These are phyloP conservation scores for Drosophila hydei DNA, from an alignment of 1,140 invertebrate species.

Conservation along the genomic window DNA sequence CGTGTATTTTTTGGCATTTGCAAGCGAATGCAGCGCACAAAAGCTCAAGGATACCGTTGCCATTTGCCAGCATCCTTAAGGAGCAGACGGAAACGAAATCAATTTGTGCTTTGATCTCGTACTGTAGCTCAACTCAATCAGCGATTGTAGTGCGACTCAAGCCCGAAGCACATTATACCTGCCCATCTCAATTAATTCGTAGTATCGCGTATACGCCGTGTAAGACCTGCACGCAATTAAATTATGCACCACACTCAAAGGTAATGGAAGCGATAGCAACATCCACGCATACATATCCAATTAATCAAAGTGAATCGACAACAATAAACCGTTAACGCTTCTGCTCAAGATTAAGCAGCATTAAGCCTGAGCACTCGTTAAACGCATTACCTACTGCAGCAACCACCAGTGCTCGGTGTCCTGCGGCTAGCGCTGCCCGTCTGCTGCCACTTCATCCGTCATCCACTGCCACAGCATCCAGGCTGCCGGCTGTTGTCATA, in stretches of 20 bases:
- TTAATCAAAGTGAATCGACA: slow-evolving; percentile 72
- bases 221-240: slow-evolving; percentile 52
- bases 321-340: slow-evolving; percentile 28
- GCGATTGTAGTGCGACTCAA: slow-evolving; percentile 13
- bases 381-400: slow-evolving; percentile 55
- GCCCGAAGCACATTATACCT: background rate
- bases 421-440: background rate
- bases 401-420: background rate
- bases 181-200: slow-evolving; percentile 58
- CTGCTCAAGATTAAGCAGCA: slow-evolving; percentile 54
- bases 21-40: slow-evolving; percentile 9
- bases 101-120: slow-evolving; percentile 39
- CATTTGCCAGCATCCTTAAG: slow-evolving; percentile 15
- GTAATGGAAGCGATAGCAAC: slow-evolving; percentile 32
- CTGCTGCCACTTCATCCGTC: slow-evolving; percentile 4
- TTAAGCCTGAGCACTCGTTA: slow-evolving; percentile 72
- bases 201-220: slow-evolving; percentile 66
- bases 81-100: slow-evolving; percentile 20
- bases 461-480: background rate
- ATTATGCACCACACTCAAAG: slow-evolving; percentile 58
- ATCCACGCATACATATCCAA: slow-evolving; percentile 48
- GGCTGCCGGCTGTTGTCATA: slow-evolving; percentile 42
- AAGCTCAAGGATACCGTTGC: slow-evolving; percentile 19
- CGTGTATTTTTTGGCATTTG: slow-evolving; percentile 39
- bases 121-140: slow-evolving; percentile 11